Conservation (phyloP, 2,888 invertebrate genomes). For the Agriopis leucophaearia region DNA sequence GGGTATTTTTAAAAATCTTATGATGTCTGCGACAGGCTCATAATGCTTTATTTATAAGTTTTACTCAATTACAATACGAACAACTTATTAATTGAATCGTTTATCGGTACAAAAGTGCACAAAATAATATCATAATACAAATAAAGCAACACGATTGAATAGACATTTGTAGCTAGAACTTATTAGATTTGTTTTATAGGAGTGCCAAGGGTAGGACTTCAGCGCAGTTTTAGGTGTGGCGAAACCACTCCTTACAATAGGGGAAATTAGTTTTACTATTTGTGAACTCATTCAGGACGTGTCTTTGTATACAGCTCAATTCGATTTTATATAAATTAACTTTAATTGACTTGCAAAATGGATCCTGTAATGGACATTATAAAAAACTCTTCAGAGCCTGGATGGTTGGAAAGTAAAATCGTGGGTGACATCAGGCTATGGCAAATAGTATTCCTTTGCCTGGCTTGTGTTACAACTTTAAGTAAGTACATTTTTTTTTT, state of each 20-base stretch:
- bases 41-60: not conserved
- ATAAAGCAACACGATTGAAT: not conserved
- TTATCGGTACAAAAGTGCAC: not conserved
- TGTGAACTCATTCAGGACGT: constrained; percentile 59
- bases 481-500: constrained; percentile 76
- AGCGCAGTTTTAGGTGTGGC: constrained; percentile 71
- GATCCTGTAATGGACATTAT: constrained; percentile 77
- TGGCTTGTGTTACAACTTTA: constrained; percentile 87
- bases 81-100: not conserved
- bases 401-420: constrained; percentile 91
- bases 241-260: constrained; percentile 78
- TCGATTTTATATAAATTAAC: constrained; percentile 3
- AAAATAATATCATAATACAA: not conserved
- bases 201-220: constrained; percentile 44
- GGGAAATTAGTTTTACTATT: constrained; percentile 73
- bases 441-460: constrained; percentile 92
- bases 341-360: constrained; percentile 52
- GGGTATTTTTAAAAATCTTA: constrained; percentile 45
- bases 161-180: constrained; percentile 1
- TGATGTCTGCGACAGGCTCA: too few species aligned
- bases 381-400: constrained; percentile 83
- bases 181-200: constrained; percentile 44
- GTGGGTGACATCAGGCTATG: constrained; percentile 91
- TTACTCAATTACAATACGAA: not conserved
- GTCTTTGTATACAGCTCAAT: constrained; percentile 45